Evolutionary conservation across 2,888 invertebrate species (phyloP), one percentile per base, ranked within the genome.

Genomic region (Cosmorhoe ocellata): DNA sequence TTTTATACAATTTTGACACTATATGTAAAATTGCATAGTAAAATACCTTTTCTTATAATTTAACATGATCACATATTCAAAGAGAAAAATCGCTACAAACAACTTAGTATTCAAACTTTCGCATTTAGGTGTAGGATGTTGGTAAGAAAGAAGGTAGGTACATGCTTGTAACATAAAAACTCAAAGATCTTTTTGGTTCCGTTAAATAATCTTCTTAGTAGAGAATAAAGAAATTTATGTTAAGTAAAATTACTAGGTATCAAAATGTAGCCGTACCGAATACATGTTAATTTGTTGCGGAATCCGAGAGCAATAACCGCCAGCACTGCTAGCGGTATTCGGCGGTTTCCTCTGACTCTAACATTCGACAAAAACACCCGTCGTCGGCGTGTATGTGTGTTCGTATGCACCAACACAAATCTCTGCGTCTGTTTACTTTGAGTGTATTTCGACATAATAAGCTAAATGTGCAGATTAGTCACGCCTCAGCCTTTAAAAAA

Each of bases 281-380:
- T 90, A 87, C 89, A 89, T 90, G 88, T 86, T 90, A 90, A 90
- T 90, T 89, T 88, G 86, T 90, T 90, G 87, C 89, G 88, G 89
- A 88, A 89, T 86, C 85, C 62, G 88, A 88, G 89, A 88, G 89
- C 89, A 89, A 88, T 88, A 90, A 88, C 89, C 88, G 88, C 74
- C 78, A 71, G 74, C 76, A 68, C 64, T 74, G 80, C 79, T 89
- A 89, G 89, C 89, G 89, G 89, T 89, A 89, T 86, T 84, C 72
- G 81, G 86, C 73, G 87, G 87, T 87, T 86, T 85, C 84, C 79
- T 84, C 75, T 74, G 79, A 60, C 77, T 81, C 30, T 85, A 80
- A 85, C 79, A 85, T 85, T 86, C 81, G 71, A 82, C 83, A 86
- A 89, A 87, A 87, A 88, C 81, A 79, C 72, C 73, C 73, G 67